Evolutionary conservation across 2,797 vertebrate species (phyloP).

Genomic region (Acropternis orthonyx): DNA sequence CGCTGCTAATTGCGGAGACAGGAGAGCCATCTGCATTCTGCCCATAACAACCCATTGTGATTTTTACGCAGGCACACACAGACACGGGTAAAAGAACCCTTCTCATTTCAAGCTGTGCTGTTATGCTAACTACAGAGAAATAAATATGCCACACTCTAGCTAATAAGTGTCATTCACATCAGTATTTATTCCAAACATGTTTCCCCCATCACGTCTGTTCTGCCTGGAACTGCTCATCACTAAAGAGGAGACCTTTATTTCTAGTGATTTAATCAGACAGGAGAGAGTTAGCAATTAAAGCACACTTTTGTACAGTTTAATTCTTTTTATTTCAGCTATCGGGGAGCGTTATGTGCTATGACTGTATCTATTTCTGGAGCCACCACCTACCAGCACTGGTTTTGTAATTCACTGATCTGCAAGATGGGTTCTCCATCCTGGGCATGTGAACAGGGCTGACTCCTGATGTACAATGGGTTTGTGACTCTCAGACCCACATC

Average conservation of each 20-base stretch:
- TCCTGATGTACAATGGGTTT: rapidly evolving
- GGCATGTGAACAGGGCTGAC: neutral
- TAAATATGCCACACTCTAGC: conserved; percentile 36
- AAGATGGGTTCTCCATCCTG: neutral
- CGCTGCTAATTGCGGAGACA: neutral
- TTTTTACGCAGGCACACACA: neutral
- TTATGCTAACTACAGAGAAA: conserved; percentile 58
- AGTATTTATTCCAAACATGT: conserved; percentile 66
- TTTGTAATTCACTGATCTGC: neutral
- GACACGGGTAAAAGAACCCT: neutral
- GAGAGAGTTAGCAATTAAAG: conserved; percentile 45
- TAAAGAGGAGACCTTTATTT: conserved; percentile 46
- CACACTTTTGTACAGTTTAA: conserved; percentile 34
- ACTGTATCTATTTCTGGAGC: neutral
- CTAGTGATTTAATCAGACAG: conserved; percentile 36
- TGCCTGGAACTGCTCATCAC: conserved; percentile 37
- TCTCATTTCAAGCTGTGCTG: conserved; percentile 34
- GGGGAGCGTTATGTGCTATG: neutral
- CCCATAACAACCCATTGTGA: neutral
- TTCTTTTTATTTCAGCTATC: conserved; percentile 31
- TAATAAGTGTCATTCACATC: conserved; percentile 63
- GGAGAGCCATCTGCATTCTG: neutral
- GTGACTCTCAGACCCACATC: rapidly evolving
- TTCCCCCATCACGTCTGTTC: conserved; percentile 55
- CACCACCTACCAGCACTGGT: neutral